Evolutionary conservation across 2,888 invertebrate species (phyloP).

Genomic region (Callinectes sapidus): DNA sequence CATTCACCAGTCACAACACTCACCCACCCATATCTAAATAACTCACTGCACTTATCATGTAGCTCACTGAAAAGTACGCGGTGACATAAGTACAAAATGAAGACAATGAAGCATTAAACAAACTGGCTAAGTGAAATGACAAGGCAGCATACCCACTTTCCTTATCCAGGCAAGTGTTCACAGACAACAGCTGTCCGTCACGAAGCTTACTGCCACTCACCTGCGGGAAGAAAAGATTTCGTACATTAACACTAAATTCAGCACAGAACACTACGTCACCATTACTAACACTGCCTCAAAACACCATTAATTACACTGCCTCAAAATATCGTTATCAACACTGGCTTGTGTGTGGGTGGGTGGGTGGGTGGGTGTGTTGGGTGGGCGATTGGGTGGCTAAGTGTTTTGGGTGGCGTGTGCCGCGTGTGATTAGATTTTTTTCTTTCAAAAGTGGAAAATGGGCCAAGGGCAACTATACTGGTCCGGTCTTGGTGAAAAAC

Average conservation of each 20-base stretch:
- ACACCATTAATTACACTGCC: neutral
- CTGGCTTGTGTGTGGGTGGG: neutral
- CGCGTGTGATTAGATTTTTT: too few relatives aligned
- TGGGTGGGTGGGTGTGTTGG: constrained; percentile 9
- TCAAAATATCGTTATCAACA: neutral
- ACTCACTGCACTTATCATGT: too few relatives aligned
- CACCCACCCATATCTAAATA: neutral
- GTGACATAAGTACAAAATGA: neutral
- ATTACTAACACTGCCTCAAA: neutral
- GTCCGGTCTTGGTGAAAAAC: too few relatives aligned
- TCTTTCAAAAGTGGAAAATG: too few relatives aligned
- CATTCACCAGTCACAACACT: neutral
- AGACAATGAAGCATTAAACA: neutral
- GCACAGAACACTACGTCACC: too few relatives aligned
- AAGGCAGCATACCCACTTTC: neutral
- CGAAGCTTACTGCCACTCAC: neutral
- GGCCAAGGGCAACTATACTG: too few relatives aligned
- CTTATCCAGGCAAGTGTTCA: neutral
- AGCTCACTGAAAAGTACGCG: neutral
- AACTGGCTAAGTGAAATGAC: neutral
- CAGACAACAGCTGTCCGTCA: neutral
- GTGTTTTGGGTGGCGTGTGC: too few relatives aligned
- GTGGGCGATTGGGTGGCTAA: too few relatives aligned
- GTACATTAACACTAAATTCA: neutral
- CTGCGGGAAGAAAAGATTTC: neutral